A percentile compares a stretch with the other conserved stretches of the same genome.
Evolutionary conservation across 2,113 vertebrate genomes (phyloP).

Genomic region (Rhabdomys dilectus): DNA sequence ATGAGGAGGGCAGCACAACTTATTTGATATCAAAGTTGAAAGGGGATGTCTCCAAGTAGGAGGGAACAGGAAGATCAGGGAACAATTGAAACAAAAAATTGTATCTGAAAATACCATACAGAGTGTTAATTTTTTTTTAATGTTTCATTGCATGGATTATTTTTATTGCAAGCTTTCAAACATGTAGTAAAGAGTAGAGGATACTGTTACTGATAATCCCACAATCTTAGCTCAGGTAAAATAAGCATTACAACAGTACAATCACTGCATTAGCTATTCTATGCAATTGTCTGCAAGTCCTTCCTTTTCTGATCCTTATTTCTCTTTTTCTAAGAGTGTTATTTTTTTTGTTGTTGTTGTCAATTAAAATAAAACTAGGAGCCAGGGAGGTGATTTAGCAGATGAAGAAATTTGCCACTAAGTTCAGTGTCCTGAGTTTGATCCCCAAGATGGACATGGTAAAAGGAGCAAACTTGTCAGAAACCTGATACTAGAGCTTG

Average conservation of each 20-base stretch:
- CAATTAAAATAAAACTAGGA: not conserved
- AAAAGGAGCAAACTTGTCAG: not conserved
- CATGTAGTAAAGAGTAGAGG: not conserved
- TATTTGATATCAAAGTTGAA: too few relatives aligned
- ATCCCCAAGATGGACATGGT: not conserved
- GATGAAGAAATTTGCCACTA: not conserved
- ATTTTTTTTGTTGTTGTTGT: not conserved
- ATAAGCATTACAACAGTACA: not conserved
- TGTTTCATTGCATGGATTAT: not conserved
- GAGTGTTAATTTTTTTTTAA: not conserved
- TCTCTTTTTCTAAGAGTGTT: not conserved
- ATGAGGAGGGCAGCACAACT: not conserved
- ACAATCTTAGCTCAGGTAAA: not conserved
- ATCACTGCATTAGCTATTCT: not conserved
- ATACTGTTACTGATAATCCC: not conserved
- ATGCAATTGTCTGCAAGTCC: not conserved
- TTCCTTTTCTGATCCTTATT: not conserved
- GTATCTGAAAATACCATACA: not conserved
- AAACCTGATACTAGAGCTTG: not conserved
- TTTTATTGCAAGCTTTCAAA: not conserved
- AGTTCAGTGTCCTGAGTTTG: not conserved
- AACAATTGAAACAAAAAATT: not conserved
- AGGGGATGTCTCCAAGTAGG: not conserved
- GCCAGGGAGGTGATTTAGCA: not conserved
- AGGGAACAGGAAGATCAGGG: not conserved